Percentiles rank a stretch among this genome's conserved stretches.
phyloP scores from a whole-genome alignment of 2,113 vertebrate species.

The Peromyscus polionotus region DNA sequence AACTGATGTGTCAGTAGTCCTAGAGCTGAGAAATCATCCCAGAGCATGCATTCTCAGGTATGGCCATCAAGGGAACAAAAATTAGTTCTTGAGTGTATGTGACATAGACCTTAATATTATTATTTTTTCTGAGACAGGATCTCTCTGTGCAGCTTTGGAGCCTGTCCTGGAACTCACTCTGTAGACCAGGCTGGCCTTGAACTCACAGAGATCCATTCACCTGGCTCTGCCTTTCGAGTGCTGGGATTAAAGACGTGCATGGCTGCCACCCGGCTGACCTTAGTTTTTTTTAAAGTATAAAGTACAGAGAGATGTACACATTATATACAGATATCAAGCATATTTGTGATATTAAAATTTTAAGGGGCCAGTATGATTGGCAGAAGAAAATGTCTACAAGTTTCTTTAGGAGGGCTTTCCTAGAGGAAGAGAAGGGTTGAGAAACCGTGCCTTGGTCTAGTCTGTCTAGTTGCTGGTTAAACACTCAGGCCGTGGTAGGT shows the following conservation, averaged over 20 bases:
- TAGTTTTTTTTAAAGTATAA: neutral
- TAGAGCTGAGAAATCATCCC: neutral
- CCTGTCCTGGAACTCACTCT: too few relatives aligned
- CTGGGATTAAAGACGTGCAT: too few relatives aligned
- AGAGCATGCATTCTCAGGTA: neutral
- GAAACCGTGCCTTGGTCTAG: constrained; percentile 23
- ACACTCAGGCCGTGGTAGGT: neutral
- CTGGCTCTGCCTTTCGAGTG: too few relatives aligned
- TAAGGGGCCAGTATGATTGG: neutral
- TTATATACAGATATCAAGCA: neutral
- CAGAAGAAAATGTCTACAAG: neutral
- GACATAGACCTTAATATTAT: neutral
- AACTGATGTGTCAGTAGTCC: neutral
- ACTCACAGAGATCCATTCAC: too few relatives aligned
- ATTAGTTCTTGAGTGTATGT: neutral
- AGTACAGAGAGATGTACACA: neutral
- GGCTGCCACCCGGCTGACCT: too few relatives aligned
- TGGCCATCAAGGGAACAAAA: neutral
- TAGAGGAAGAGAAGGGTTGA: neutral
- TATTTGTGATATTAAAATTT: neutral
- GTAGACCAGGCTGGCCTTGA: too few relatives aligned
- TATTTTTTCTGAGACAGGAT: too few relatives aligned
- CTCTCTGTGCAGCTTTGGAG: too few relatives aligned
- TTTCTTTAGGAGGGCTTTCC: neutral
- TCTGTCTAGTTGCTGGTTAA: neutral